Evolutionary conservation across 2,797 vertebrate genomes (phyloP).

Genomic region (Arrhamphus sclerolepis): DNA sequence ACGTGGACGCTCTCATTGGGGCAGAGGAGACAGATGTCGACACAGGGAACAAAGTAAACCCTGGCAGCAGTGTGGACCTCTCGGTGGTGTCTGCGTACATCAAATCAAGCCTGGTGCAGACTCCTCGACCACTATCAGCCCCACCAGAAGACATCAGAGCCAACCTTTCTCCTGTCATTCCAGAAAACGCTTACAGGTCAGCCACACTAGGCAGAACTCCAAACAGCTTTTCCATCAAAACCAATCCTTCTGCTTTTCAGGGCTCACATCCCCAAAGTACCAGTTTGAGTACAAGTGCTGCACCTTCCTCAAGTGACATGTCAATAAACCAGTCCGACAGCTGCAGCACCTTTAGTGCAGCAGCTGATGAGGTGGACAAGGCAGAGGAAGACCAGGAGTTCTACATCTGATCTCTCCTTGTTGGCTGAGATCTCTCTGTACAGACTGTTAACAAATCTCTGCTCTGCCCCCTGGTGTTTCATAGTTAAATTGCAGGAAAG

Average conservation of each 20-base stretch:
- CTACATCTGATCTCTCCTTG: slow-evolving; percentile 81
- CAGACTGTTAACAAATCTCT: slow-evolving; percentile 4
- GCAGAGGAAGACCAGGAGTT: slow-evolving; percentile 84
- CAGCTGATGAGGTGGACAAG: slow-evolving; percentile 16
- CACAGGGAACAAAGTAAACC: slow-evolving; percentile 84
- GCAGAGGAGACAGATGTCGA: slow-evolving; percentile 94
- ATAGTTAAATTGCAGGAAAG: slow-evolving; percentile 17
- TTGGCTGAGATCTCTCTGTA: neutral
- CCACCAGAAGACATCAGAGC: slow-evolving; percentile 57
- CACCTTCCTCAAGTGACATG: slow-evolving; percentile 55
- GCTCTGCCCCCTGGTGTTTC: slow-evolving; percentile 51
- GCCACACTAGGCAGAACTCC: slow-evolving; percentile 45
- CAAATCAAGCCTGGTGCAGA: slow-evolving; percentile 53
- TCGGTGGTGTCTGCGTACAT: slow-evolving; percentile 89
- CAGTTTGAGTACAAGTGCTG: slow-evolving; percentile 25
- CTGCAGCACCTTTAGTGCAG: slow-evolving; percentile 42
- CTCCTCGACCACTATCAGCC: slow-evolving; percentile 67
- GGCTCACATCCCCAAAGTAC: slow-evolving; percentile 20
- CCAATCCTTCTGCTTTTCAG: slow-evolving; percentile 24
- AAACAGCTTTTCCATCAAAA: slow-evolving; percentile 43
- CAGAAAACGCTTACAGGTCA: slow-evolving; percentile 32
- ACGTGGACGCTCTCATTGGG: slow-evolving; percentile 86
- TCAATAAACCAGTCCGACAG: slow-evolving; percentile 62
- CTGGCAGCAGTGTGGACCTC: slow-evolving; percentile 83
- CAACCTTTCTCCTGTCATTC: slow-evolving; percentile 56